Percentiles rank a stretch among this genome's conserved stretches.
phyloP scores from a whole-genome alignment of 2,797 vertebrate genomes.

The Parotocinclus haroldoi region DNA sequence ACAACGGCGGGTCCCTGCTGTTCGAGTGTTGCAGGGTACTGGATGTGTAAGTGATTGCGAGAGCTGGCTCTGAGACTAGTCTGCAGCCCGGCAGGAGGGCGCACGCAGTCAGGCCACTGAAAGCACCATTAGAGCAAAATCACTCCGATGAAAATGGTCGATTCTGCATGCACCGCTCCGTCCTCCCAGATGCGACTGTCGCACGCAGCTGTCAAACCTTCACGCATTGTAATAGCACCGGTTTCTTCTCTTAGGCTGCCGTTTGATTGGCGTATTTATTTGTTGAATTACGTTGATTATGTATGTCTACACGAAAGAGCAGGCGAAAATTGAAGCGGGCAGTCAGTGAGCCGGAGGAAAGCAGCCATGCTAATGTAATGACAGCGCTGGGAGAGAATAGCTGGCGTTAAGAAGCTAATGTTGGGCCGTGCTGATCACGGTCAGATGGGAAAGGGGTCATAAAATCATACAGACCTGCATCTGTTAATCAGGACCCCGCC shows the following conservation, averaged over 20 bases:
- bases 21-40: constrained; percentile 29
- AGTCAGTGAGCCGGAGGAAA: constrained; percentile 28
- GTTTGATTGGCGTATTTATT: constrained; percentile 56
- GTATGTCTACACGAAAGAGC: constrained; percentile 32
- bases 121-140: constrained; percentile 51
- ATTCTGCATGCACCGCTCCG: constrained; percentile 46
- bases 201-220: constrained; percentile 47
- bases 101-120: constrained; percentile 36
- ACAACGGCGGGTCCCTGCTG: constrained; percentile 36
- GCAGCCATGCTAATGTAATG: constrained; percentile 59
- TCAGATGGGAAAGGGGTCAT: constrained; percentile 53
- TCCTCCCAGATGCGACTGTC: constrained; percentile 25
- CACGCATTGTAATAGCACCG: constrained; percentile 50
- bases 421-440: constrained; percentile 52
- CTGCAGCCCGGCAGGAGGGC: constrained; percentile 42
- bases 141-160: constrained; percentile 49
- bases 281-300: constrained; percentile 53
- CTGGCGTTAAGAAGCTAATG: constrained; percentile 57
- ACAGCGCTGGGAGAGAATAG: constrained; percentile 54
- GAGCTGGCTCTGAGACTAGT: constrained; percentile 40
- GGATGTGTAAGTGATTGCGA: constrained; percentile 51
- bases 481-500: constrained; percentile 26
- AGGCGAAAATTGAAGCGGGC: constrained; percentile 24
- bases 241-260: constrained; percentile 42
- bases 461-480: constrained; percentile 52